Base-by-base conservation (phyloP, 2,797 vertebrate species). In the Scarus forsteni region DNA sequence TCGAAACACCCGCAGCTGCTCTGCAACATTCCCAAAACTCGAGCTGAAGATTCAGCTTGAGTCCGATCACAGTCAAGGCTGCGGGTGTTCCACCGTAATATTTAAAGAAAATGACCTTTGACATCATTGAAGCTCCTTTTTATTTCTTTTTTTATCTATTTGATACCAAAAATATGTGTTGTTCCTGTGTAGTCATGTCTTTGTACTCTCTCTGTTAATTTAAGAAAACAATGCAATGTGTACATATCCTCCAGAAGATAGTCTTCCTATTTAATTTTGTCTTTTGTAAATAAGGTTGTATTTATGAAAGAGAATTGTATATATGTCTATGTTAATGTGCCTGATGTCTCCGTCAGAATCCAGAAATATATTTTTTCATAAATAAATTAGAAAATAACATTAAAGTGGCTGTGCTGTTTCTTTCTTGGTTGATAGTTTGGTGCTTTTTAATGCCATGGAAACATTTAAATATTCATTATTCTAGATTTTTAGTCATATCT, bases 241-340 rank as follows among this genome's bases (percentile, higher is more conserved):
- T 94, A 92, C 73, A 93, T 86, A 92, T 69, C 62, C 36, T 68
- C 81, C 66, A 83, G 76, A 73, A 84, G 66, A 92, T 85, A 77
- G 84, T 83, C 79, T 75, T 88, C 80, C 82, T 93, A 94, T 94
- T 94, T 95, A 94, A 95, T 89, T 90, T 85, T 35, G 2, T 18
- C 69, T 60, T 79, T 58, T 94, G 93, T 95, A 93, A 69, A 93
- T 93, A 93, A 85, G 85, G 76, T 49, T 92, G 90, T 95, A 95
- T 94, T 94, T 95, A 94, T 94, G 84, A 78, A 87, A 93, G 88
- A 94, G 79, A 92, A 93, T 92, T 95, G 94, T 94, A 90, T 88
- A 93, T 93, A 92, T 88, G 78, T 94, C 67, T 90, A 88, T 87
- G 86, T 93, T 81, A 40, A 83, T 86, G 77, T 86, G 66, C 81